Evolutionary conservation across 1,140 invertebrate genomes (phyloP).

Genomic region (Brachionus koreanus): DNA sequence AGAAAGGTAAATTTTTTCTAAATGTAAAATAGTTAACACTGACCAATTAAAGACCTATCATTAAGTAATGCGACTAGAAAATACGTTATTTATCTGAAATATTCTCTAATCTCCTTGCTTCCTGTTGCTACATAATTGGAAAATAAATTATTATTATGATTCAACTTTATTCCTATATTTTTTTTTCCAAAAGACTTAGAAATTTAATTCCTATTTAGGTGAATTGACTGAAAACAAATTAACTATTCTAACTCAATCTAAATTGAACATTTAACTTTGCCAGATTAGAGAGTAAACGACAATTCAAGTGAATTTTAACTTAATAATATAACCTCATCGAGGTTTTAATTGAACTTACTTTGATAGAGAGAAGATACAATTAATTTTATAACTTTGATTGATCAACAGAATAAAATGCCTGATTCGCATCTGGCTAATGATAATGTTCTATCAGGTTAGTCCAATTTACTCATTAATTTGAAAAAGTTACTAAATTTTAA

Average conservation of each 20-base stretch:
- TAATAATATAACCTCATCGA: background rate
- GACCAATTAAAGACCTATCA: background rate
- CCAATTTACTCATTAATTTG: background rate
- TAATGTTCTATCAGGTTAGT: conserved; percentile 11
- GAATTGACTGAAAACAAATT: background rate
- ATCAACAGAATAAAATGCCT: background rate
- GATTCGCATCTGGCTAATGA: background rate
- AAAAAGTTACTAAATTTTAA: background rate
- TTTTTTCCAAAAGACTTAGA: background rate
- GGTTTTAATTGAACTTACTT: background rate
- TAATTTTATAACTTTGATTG: background rate
- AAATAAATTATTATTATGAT: conserved; percentile 36
- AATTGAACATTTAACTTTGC: background rate
- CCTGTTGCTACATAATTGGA: background rate
- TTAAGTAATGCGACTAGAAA: background rate
- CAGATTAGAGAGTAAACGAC: background rate
- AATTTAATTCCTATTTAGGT: background rate
- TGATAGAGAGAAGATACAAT: background rate
- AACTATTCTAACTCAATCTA: background rate
- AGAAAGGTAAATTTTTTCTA: background rate
- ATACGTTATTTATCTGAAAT: background rate
- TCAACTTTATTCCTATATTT: background rate
- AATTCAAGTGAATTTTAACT: background rate
- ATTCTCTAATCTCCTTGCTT: background rate
- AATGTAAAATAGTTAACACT: background rate